Evolutionary conservation across 1,140 invertebrate genomes (phyloP), one percentile per base, ranked within the genome.

Genomic region (Copidosoma floridanum): DNA sequence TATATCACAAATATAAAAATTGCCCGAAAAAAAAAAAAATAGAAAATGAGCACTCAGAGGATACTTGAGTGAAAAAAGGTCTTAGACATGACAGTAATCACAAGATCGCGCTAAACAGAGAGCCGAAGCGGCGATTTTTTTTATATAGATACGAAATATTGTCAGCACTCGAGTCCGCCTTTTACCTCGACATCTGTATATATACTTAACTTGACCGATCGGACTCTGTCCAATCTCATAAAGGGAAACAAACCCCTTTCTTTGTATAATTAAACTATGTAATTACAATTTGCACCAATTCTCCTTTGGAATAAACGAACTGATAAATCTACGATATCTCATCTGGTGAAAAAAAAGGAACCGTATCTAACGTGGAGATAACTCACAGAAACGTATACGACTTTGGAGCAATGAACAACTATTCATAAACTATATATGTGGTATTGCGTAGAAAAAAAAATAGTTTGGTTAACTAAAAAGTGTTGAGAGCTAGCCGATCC

Each of bases 401-500:
- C n/a, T n/a, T n/a, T n/a, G n/a, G n/a, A n/a, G n/a, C n/a, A n/a
- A n/a, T n/a, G n/a, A n/a, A n/a, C n/a, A n/a, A n/a, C n/a, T n/a
- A n/a, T n/a, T n/a, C n/a, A n/a, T 41, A 29, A 27, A 38, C 26
- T 37, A 43, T 12, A 52, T n/a, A 41, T 41, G 16, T 18, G 38
- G 37, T 53, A 46, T 41, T 37, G 48, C 21, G 32, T 50, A 38
- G 8, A 1, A 60, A 60, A 11, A 41, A 32, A 41, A 41, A 27
- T 50, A 44, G 52, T 6, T 35, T 47, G 4, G 16, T 60, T 18
- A 47, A 41, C 50, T 73, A 78, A 58, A 78, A 78, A 16, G 70
- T 70, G 66, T 71, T 78, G 11, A 74, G 56, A 58, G 71, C 69
- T 23, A 77, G 59, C 38, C 65, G 68, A 68, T 77, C 68, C 21